phyloP scores from a whole-genome alignment of 2,113 vertebrate genomes.

The Callospermophilus lateralis region DNA sequence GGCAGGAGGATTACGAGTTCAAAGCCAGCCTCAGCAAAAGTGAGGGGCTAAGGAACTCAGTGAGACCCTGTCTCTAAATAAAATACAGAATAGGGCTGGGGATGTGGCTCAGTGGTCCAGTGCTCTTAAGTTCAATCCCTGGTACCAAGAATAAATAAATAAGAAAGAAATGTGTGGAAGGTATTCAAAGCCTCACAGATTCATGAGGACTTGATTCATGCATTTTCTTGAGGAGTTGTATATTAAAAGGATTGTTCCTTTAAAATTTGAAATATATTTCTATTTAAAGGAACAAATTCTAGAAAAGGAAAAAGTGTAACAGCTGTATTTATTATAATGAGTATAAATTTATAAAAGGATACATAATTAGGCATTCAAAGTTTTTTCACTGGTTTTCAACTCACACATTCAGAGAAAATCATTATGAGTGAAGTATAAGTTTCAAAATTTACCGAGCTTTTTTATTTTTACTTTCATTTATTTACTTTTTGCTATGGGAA shows the following conservation, averaged over 20 bases:
- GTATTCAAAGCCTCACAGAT: rapidly evolving
- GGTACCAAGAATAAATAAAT: too few relatives aligned
- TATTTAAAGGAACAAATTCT: constrained; percentile 62
- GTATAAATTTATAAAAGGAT: constrained; percentile 62
- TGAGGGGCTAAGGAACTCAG: too few relatives aligned
- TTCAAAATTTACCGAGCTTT: constrained; percentile 20
- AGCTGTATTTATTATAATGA: constrained; percentile 71
- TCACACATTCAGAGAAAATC: constrained; percentile 61
- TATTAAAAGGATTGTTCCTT: background rate
- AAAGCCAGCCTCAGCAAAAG: too few relatives aligned
- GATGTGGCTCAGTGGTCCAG: too few relatives aligned
- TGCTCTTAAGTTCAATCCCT: too few relatives aligned
- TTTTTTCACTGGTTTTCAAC: constrained; percentile 70
- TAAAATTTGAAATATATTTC: constrained; percentile 47
- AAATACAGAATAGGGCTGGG: too few relatives aligned
- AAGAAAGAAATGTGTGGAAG: background rate
- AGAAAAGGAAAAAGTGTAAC: constrained; percentile 13
- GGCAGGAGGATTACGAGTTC: too few relatives aligned
- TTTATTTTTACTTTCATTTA: constrained; percentile 33
- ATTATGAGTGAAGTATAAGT: constrained; percentile 66
- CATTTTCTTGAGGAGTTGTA: background rate
- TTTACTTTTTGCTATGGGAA: constrained; percentile 62
- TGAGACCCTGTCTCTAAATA: too few relatives aligned
- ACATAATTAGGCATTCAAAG: constrained; percentile 64
- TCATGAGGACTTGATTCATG: background rate